A percentile compares a stretch with the other conserved stretches of the same genome.
phyloP scores from a whole-genome alignment of 92 coral and sea anemone genomes.

The Virgularia gustaviana region DNA sequence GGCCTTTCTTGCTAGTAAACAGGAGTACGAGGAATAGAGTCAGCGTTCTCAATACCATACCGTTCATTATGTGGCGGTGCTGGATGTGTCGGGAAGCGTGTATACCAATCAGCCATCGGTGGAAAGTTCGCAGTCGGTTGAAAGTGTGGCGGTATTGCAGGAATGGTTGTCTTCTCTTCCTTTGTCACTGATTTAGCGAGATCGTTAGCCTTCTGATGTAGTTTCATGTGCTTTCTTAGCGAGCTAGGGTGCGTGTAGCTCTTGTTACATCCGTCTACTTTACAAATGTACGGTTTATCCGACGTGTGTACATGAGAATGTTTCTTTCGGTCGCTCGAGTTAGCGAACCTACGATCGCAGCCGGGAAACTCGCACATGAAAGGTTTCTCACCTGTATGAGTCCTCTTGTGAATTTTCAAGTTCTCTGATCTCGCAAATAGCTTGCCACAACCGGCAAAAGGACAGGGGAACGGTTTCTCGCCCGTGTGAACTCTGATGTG shows the following conservation, averaged over 20 bases:
- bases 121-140: constrained; percentile 78
- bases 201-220: constrained; percentile 90
- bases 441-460: constrained; percentile 96
- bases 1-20: constrained; percentile 2
- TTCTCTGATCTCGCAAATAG: constrained; percentile 99
- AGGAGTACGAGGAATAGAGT: constrained; percentile 21
- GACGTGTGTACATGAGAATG: constrained; percentile 99
- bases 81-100: constrained; percentile 67
- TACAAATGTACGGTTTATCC: constrained; percentile 99
- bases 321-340: constrained; percentile 98
- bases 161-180: constrained; percentile 64
- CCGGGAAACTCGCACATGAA: constrained; percentile 98
- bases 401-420: constrained; percentile 95
- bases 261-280: constrained; percentile 95
- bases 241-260: constrained; percentile 99
- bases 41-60: constrained; percentile 10
- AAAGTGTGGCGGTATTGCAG: constrained; percentile 64
- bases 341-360: constrained; percentile 99
- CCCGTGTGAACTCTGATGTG: constrained; percentile 98
- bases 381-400: constrained; percentile 99
- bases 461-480: constrained; percentile 97
- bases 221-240: constrained; percentile 94
- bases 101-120: constrained; percentile 94
- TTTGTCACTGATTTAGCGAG: constrained; percentile 66
- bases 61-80: constrained; percentile 77